These are phyloP conservation scores for Typhlichthys subterraneus DNA, from an alignment of 2,797 vertebrate genomes.

Conservation along the genomic window DNA sequence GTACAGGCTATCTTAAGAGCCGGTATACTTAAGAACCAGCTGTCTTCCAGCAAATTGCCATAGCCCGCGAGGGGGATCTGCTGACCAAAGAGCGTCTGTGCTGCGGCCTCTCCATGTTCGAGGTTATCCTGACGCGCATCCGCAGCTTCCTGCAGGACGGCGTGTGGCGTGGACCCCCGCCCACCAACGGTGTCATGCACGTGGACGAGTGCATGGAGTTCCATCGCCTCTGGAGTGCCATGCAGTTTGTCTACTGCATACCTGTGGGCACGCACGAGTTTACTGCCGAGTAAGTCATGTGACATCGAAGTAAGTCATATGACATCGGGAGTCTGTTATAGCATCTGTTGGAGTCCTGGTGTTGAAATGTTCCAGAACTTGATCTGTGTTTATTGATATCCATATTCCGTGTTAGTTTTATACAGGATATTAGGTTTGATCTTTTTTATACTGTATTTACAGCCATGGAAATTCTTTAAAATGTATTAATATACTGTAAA, in stretches of 20 bases:
- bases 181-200: slow-evolving; percentile 97
- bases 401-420: no score
- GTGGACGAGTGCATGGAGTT: slow-evolving; percentile 98
- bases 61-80: slow-evolving; percentile 95
- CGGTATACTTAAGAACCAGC: background rate
- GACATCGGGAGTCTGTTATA: background rate
- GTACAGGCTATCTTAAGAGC: no score
- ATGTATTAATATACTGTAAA: no score
- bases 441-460: no score
- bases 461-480: no score
- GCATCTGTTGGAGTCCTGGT: background rate
- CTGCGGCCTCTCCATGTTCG: slow-evolving; percentile 99
- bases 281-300: slow-evolving; percentile 90
- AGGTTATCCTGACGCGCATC: slow-evolving; percentile 96
- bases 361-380: background rate
- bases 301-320: slow-evolving; percentile 78
- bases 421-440: no score
- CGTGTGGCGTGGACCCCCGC: slow-evolving; percentile 95
- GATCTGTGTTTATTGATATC: no score
- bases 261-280: slow-evolving; percentile 98
- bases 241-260: slow-evolving; percentile 99
- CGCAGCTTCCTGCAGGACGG: slow-evolving; percentile 95
- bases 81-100: slow-evolving; percentile 98
- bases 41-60: slow-evolving; percentile 92
- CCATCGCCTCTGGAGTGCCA: slow-evolving; percentile 98